Percentiles rank a stretch among this genome's conserved stretches.
Evolutionary conservation across 2,113 vertebrate genomes (phyloP).

Genomic region (Myotis yumanensis): DNA sequence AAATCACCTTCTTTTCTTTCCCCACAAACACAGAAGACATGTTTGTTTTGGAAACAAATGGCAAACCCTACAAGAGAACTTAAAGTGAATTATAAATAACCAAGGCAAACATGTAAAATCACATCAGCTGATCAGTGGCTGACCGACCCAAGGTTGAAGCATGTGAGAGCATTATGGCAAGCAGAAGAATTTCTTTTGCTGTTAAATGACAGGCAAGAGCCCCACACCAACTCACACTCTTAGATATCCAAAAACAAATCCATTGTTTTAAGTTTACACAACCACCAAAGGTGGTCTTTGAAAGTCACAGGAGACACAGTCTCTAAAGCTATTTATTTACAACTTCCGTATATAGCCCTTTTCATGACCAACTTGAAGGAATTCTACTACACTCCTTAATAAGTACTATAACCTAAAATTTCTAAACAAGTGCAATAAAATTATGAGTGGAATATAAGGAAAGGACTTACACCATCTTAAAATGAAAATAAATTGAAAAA

Average conservation of each 20-base stretch:
- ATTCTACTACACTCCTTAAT: not conserved
- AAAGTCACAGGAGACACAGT: slow-evolving; percentile 72
- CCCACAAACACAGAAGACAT: slow-evolving; percentile 25
- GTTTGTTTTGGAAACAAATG: slow-evolving; percentile 63
- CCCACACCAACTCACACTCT: slow-evolving; percentile 56
- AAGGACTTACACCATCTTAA: not conserved
- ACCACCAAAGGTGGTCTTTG: slow-evolving; percentile 72
- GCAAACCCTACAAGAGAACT: slow-evolving; percentile 43
- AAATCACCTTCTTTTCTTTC: slow-evolving; percentile 3
- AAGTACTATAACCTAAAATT: not conserved
- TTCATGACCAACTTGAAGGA: not conserved
- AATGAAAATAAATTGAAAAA: slow-evolving; percentile 11
- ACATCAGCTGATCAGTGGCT: slow-evolving; percentile 57
- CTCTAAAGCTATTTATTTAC: slow-evolving; percentile 42
- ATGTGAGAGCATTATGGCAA: slow-evolving; percentile 26
- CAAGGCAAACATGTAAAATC: slow-evolving; percentile 48
- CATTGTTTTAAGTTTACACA: slow-evolving; percentile 72
- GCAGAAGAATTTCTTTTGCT: slow-evolving; percentile 67
- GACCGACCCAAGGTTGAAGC: slow-evolving; percentile 57
- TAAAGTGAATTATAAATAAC: slow-evolving; percentile 62
- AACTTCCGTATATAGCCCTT: not conserved
- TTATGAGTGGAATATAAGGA: not conserved
- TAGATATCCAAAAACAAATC: slow-evolving; percentile 79
- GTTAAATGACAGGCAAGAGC: slow-evolving; percentile 54
- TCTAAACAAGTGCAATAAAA: not conserved